phyloP scores from a whole-genome alignment of 2,888 invertebrate genomes.

The Crossocerus cetratus region DNA sequence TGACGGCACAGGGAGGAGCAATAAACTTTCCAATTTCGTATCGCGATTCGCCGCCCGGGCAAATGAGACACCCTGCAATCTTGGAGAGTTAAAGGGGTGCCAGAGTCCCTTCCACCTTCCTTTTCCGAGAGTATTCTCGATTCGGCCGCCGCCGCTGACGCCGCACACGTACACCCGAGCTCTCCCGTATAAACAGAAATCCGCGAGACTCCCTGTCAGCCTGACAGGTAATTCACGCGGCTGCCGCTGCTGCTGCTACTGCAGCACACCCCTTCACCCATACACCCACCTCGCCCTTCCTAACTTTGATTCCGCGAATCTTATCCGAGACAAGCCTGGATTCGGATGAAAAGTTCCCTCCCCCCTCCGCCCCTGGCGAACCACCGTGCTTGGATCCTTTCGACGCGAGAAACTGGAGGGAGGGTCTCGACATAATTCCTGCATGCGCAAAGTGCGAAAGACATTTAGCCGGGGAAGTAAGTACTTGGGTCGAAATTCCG shows the following conservation, averaged over 20 bases:
- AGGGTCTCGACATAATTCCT: no score
- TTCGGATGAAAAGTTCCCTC: conserved; percentile 5
- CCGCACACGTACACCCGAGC: background rate
- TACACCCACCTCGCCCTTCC: background rate
- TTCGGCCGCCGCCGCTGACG: conserved; percentile 4
- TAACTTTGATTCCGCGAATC: conserved; percentile 41
- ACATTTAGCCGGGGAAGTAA: no score
- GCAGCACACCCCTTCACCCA: no score
- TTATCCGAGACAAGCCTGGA: conserved; percentile 15
- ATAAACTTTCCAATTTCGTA: background rate
- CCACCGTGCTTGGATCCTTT: no score
- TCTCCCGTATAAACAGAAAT: conserved; percentile 27
- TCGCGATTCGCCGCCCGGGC: conserved; percentile 9
- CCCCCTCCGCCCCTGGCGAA: no score
- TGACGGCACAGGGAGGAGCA: no score
- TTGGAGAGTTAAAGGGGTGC: background rate
- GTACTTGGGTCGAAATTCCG: no score
- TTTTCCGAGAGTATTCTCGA: background rate
- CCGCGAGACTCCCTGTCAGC: conserved; percentile 19
- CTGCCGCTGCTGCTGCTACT: background rate
- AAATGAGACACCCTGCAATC: conserved; percentile 18
- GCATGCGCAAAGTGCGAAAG: no score
- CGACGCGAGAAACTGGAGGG: no score
- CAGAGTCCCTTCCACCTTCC: background rate
- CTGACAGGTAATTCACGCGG: conserved; percentile 41